A percentile compares a stretch with the other conserved stretches of the same genome.
These are phyloP conservation scores for Sebastiscus albofasciatus DNA, from an alignment of 2,797 vertebrate genomes.

Conservation along the genomic window DNA sequence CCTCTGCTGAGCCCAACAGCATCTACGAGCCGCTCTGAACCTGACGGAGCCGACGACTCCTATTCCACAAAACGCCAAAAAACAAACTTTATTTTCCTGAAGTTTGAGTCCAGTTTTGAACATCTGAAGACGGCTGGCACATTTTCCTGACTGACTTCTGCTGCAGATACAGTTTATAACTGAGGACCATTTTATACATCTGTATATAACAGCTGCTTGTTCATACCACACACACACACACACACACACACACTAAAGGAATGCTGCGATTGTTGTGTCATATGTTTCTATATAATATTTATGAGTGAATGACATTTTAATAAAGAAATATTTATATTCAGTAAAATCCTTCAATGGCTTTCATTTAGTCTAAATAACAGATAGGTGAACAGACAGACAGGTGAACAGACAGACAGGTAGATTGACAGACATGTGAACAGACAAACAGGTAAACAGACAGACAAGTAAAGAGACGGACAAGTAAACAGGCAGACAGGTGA, in stretches of 20 bases:
- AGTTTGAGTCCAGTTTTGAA: neutral
- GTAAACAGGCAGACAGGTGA: no score
- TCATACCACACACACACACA: neutral
- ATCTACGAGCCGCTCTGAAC: conserved; percentile 88
- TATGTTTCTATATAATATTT: conserved; percentile 68
- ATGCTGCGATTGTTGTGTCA: conserved; percentile 35
- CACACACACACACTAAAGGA: neutral
- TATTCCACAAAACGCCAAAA: conserved; percentile 2
- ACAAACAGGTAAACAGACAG: no score
- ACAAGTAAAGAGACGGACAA: no score
- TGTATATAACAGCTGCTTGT: conserved; percentile 45
- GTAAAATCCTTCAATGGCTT: neutral
- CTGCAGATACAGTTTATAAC: conserved; percentile 38
- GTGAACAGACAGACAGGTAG: no score
- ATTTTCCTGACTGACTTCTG: neutral
- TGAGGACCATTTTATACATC: conserved; percentile 91
- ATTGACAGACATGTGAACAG: no score
- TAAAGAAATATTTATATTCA: conserved; percentile 75
- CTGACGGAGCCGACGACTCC: neutral
- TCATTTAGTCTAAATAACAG: neutral
- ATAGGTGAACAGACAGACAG: no score
- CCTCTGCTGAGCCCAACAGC: conserved; percentile 57
- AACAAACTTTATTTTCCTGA: neutral
- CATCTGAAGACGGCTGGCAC: neutral
- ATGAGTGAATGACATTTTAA: conserved; percentile 70